These are phyloP conservation scores for Urocynchramus pylzowi DNA, from an alignment of 2,113 vertebrate genomes.

Conservation along the genomic window DNA sequence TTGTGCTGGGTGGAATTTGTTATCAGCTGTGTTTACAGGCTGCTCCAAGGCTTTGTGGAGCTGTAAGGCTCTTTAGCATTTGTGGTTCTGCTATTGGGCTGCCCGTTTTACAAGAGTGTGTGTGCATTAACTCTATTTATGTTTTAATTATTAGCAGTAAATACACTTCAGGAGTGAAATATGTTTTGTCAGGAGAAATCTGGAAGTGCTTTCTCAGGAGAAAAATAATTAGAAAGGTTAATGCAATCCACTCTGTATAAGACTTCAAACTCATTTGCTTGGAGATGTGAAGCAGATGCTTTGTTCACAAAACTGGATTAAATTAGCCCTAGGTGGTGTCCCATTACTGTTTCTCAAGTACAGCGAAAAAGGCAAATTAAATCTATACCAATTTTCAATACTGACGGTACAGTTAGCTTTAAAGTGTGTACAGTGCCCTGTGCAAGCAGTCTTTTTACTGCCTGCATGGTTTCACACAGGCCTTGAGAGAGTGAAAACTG, in stretches of 20 bases:
- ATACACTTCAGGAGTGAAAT: conserved; percentile 18
- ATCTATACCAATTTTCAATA: neutral
- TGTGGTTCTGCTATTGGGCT: neutral
- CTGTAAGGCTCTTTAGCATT: neutral
- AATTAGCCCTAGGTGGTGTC: neutral
- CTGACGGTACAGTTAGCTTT: neutral
- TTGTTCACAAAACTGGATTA: conserved; percentile 9
- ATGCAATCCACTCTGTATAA: neutral
- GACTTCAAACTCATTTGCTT: conserved; percentile 29
- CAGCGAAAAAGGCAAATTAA: conserved; percentile 13
- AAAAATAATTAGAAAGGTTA: conserved; percentile 64
- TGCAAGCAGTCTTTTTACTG: neutral
- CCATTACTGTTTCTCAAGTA: neutral
- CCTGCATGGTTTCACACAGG: neutral
- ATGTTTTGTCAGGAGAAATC: conserved; percentile 42
- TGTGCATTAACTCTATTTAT: neutral
- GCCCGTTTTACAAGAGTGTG: neutral
- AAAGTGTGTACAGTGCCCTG: neutral
- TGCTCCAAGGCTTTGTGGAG: neutral
- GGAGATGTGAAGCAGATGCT: conserved; percentile 33
- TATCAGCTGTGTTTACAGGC: neutral
- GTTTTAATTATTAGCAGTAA: conserved; percentile 11
- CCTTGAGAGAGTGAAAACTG: neutral
- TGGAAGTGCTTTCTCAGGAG: conserved; percentile 50
- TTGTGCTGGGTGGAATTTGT: neutral